These are phyloP conservation scores for Zaprionus nigranus DNA, from an alignment of 1,140 invertebrate genomes.

Conservation along the genomic window DNA sequence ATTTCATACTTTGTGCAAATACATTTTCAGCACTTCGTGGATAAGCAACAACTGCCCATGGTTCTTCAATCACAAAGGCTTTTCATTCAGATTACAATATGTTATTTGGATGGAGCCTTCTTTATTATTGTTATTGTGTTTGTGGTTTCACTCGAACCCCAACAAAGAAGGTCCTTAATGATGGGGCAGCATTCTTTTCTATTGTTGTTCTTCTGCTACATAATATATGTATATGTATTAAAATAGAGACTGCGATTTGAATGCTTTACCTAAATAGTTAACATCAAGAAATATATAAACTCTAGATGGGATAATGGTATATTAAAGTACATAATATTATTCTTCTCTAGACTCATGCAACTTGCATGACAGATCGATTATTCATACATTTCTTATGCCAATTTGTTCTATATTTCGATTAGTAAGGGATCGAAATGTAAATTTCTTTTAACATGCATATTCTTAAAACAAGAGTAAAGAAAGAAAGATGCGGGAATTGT, in stretches of 20 bases:
- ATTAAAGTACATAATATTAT: not conserved
- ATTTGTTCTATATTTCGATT: not conserved
- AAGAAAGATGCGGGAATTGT: constrained; percentile 4
- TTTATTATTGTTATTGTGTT: constrained; percentile 28
- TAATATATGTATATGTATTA: not conserved
- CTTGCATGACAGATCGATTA: not conserved
- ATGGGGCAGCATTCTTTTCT: not conserved
- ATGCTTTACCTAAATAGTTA: not conserved
- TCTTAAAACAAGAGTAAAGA: not conserved
- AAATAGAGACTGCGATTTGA: not conserved
- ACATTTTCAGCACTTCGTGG: constrained; percentile 10
- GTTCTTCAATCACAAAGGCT: constrained; percentile 23
- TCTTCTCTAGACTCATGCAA: not conserved
- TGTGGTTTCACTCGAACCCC: constrained; percentile 29
- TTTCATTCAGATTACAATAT: constrained; percentile 38
- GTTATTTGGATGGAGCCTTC: constrained; percentile 20
- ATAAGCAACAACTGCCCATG: not conserved
- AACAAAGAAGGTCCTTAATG: constrained; percentile 22
- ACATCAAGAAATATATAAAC: too few relatives aligned
- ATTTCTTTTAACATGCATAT: not conserved
- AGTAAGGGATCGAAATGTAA: not conserved
- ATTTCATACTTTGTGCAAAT: constrained; percentile 22
- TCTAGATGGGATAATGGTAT: too few relatives aligned
- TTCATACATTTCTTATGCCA: not conserved
- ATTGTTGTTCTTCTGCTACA: not conserved